A percentile compares a stretch with the other conserved stretches of the same genome.
phyloP scores from a whole-genome alignment of 2,888 invertebrate species.

The Pseudanteris insignis region DNA sequence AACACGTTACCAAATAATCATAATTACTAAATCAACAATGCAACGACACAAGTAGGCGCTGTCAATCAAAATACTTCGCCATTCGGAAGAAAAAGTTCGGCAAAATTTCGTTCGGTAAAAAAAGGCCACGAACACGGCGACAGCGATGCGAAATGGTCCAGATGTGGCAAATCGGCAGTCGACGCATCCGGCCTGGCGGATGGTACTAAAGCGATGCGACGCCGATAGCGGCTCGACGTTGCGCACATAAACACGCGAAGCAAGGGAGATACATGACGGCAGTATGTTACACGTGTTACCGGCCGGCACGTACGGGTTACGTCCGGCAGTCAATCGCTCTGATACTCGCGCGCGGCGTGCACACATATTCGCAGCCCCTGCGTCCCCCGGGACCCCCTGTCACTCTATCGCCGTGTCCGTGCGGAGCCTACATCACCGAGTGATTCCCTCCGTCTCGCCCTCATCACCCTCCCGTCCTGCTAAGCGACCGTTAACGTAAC shows the following conservation, averaged over 20 bases:
- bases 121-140: slow-evolving; percentile 22
- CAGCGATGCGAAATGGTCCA: slow-evolving; percentile 44
- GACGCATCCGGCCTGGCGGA: slow-evolving; percentile 45
- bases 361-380: slow-evolving; percentile 25
- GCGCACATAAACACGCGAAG: slow-evolving; percentile 60
- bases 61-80: no score
- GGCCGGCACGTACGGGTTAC: slow-evolving; percentile 64
- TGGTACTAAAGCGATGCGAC: slow-evolving; percentile 51
- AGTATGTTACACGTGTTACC: slow-evolving; percentile 66
- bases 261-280: slow-evolving; percentile 63
- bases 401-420: slow-evolving; percentile 48
- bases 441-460: slow-evolving; percentile 58
- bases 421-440: slow-evolving; percentile 62
- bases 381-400: slow-evolving; percentile 32
- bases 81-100: no score
- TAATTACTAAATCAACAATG: no score
- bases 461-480: no score
- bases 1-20: no score
- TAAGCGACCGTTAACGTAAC: slow-evolving; percentile 3
- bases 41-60: no score
- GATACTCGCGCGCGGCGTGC: slow-evolving; percentile 59
- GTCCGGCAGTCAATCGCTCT: slow-evolving; percentile 67
- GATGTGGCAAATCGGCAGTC: slow-evolving; percentile 50
- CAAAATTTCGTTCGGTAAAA: no score
- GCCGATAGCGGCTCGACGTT: slow-evolving; percentile 50